Base-by-base conservation (phyloP, 2,113 vertebrate genomes). In the Nothocercus julius region DNA sequence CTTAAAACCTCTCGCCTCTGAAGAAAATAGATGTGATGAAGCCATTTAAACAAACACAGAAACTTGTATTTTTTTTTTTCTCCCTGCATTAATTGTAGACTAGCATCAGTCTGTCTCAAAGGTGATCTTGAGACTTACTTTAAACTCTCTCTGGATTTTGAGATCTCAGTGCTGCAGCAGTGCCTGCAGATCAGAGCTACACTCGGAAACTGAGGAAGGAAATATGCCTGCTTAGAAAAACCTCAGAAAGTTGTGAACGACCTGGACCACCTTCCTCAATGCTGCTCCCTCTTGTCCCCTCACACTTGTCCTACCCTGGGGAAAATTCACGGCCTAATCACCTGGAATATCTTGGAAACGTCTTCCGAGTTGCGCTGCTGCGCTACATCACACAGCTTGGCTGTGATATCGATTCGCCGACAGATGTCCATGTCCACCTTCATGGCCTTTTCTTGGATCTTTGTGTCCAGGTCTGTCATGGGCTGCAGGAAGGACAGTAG, bases 361-460 rank as follows among this genome's bases (percentile, higher is more conserved):
- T 99, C 99, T 97, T 99, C 99, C 5, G 99, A 99, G 98, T 99
- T 99, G 97, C 99, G 98, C 97, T 99, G 99, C 98, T 99, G 99
- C 32, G 99, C 99, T 67, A 99, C 99, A 90, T 99, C 99, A 36
- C 99, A 99, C 98, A 99, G 98, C 97, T 99, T 99, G 95, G 99
- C 99, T 36, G 99, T 99, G 98, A 99, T 99, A 98, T 99, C 99
- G 93, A 99, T 99, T 58, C 99, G 98, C 61, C 99, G 98, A 96
- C 99, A 99, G 98, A 99, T 99, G 98, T 99, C 99, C 99, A 99
- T 99, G 98, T 99, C 99, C 97, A 99, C 99, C 93, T 98, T 98
- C 98, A 99, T 98, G 97, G 99, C 99, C 97, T 99, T 99, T 98
- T 99, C 99, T 98, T 99, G 99, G 95, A 99, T 99, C 98, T 99